phyloP scores from a whole-genome alignment of 2,113 vertebrate species.

The human region GRCh38 chr9:110835501-110836000 shows the following conservation, averaged over 20 bases:
- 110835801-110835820: slow-evolving; percentile 27
- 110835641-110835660: slow-evolving; percentile 67
- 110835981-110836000: background rate
- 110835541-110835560: slow-evolving; percentile 9
- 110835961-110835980: slow-evolving; percentile 10
- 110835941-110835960: slow-evolving; percentile 6
- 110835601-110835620: slow-evolving; percentile 64
- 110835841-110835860: background rate
- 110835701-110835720: slow-evolving; percentile 63
- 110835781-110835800: slow-evolving; percentile 21
- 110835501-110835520: background rate
- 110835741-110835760: slow-evolving; percentile 38
- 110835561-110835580: background rate
- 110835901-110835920: background rate
- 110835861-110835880: background rate
- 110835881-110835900: background rate
- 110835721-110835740: slow-evolving; percentile 51
- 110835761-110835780: slow-evolving; percentile 53
- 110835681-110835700: slow-evolving; percentile 45
- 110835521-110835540: background rate
- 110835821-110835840: background rate
- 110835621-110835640: slow-evolving; percentile 70
- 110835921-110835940: background rate
- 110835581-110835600: slow-evolving; percentile 43
- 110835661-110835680: slow-evolving; percentile 65